These are phyloP conservation scores for Lepisosteus osseus DNA, from an alignment of 2,113 vertebrate species.

Conservation along the genomic window DNA sequence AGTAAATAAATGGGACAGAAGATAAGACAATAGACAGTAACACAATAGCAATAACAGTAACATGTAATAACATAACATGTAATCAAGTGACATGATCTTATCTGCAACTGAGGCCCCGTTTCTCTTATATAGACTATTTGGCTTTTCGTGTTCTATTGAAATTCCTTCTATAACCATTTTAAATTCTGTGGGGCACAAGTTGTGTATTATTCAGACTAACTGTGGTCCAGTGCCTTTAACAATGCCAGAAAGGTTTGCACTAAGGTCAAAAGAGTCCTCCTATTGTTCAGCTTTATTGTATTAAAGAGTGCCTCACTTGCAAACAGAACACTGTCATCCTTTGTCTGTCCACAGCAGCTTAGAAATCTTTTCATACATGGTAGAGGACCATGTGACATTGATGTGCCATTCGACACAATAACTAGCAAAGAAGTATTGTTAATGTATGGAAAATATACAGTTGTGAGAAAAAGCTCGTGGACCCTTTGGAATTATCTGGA, in stretches of 20 bases:
- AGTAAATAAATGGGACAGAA: too few species aligned
- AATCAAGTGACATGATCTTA: too few species aligned
- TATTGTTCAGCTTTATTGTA: conserved; percentile 67
- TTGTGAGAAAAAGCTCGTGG: too few species aligned
- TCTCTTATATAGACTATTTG: too few species aligned
- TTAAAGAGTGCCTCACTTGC: conserved; percentile 49
- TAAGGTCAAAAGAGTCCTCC: conserved; percentile 54
- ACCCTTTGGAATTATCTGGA: too few species aligned
- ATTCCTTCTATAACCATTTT: conserved; percentile 17
- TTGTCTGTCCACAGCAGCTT: conserved; percentile 62
- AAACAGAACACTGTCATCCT: conserved; percentile 61
- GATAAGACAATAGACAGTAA: too few species aligned
- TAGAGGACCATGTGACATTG: conserved; percentile 43
- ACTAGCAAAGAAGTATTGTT: conserved; percentile 40
- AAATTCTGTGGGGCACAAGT: conserved; percentile 32
- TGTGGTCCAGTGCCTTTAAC: conserved; percentile 50
- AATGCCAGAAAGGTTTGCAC: conserved; percentile 42
- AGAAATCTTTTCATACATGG: conserved; percentile 41
- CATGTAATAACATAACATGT: too few species aligned
- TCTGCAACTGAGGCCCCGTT: too few species aligned
- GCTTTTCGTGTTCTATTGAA: too few species aligned
- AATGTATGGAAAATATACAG: not conserved
- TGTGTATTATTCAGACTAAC: conserved; percentile 49
- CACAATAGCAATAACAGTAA: too few species aligned
- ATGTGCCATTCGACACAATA: conserved; percentile 50